phyloP scores from a whole-genome alignment of 37 sponge, comb jelly and placozoan species.

The Tethya wilhelma region DNA sequence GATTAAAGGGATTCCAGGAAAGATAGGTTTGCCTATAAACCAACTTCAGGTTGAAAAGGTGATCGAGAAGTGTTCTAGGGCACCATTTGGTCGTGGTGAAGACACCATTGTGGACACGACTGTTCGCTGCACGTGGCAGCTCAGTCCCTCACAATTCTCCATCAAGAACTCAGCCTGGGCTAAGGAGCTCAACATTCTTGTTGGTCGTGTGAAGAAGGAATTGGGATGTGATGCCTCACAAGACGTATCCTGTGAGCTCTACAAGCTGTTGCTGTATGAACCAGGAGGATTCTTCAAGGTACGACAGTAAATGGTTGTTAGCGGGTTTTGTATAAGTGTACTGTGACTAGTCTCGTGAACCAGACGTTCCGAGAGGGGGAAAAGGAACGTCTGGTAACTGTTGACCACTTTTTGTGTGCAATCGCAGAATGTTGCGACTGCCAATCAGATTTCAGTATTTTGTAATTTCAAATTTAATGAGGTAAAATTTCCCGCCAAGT shows the following conservation, averaged over 20 bases:
- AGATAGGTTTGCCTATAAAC: conserved; percentile 8
- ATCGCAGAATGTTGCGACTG: too few species aligned
- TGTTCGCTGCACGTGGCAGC: conserved; percentile 39
- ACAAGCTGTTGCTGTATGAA: conserved; percentile 36
- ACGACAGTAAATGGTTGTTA: neutral
- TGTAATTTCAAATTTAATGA: too few species aligned
- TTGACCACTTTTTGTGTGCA: too few species aligned
- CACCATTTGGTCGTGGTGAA: conserved; percentile 30
- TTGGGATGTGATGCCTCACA: conserved; percentile 15
- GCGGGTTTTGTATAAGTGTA: too few species aligned
- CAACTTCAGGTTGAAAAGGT: neutral
- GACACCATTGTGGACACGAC: conserved; percentile 14
- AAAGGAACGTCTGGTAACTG: too few species aligned
- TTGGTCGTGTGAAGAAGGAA: conserved; percentile 7
- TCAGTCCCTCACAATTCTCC: conserved; percentile 16
- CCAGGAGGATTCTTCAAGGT: conserved; percentile 42
- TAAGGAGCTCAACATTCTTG: neutral
- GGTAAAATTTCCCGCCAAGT: too few species aligned
- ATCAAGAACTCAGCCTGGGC: conserved; percentile 15
- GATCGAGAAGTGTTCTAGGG: neutral
- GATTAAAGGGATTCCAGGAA: neutral
- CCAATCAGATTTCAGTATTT: too few species aligned
- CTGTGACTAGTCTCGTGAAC: too few species aligned
- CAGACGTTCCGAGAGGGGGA: too few species aligned
- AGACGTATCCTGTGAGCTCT: conserved; percentile 17